Conservation (phyloP, 2,888 invertebrate species). For the Ecliptopera silaceata region DNA sequence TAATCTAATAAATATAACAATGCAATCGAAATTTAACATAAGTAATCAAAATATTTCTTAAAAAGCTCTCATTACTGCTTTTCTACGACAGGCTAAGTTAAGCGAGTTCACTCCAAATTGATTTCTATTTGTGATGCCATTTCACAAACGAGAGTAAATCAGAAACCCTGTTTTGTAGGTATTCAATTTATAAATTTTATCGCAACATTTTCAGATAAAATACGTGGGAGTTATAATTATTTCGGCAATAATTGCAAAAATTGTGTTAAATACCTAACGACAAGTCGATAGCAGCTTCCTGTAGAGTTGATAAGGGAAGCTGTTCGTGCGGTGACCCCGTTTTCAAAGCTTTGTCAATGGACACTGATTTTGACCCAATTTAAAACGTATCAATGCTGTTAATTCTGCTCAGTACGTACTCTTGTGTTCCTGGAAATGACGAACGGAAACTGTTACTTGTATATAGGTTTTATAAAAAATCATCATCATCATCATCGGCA, state of each 20-base stretch:
- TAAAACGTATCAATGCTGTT: conserved; percentile 48
- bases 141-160: too few species aligned
- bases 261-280: conserved; percentile 76
- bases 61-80: too few species aligned
- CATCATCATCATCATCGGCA: too few species aligned
- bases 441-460: conserved; percentile 21
- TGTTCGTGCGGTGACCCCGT: conserved; percentile 73
- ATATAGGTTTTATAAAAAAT: too few species aligned
- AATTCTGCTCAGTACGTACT: conserved; percentile 43
- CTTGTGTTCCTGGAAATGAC: conserved; percentile 29
- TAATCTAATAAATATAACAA: too few species aligned
- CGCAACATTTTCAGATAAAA: conserved; percentile 39
- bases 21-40: too few species aligned
- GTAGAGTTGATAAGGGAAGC: conserved; percentile 68
- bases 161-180: too few species aligned
- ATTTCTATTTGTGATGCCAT: too few species aligned
- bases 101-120: too few species aligned
- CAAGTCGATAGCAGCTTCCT: conserved; percentile 79
- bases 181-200: conserved; percentile 30
- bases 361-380: conserved; percentile 80
- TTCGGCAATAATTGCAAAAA: conserved; percentile 83
- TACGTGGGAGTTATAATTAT: conserved; percentile 74
- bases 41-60: too few species aligned
- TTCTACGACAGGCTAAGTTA: too few species aligned
- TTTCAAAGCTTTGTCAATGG: conserved; percentile 76